Evolutionary conservation across 1,140 invertebrate genomes (phyloP), one percentile per base, ranked within the genome.

Genomic region (Subanguina moxae): DNA sequence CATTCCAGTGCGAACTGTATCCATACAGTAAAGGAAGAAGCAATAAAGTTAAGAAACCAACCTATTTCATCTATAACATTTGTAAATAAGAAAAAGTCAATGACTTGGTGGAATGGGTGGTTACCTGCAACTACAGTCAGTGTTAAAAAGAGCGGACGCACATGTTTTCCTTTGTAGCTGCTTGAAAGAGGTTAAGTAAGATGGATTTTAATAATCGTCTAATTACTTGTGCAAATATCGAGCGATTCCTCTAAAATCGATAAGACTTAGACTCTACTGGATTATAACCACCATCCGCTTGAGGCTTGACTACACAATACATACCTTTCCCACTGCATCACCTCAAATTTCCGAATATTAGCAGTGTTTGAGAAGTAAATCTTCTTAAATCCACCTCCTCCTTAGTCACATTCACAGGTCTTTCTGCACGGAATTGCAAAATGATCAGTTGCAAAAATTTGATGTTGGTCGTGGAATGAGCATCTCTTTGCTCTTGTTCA

Each of bases 361-460:
- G 32, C n/a, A n/a, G 11, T 38, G 3, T 38, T 11, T 5, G 3
- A 38, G 11, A 38, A 38, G 11, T 38, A 38, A 38, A 38, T 38
- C 3, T 38, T 38, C 3, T 5, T 38, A 11, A 38, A 21, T 23
- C 1, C 13, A 73, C 72, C 11, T 74, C 57, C n/a, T 71, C 67
- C 46, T 28, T 52, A 32, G 30, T 74, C 23, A 45, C 21, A 75
- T 75, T 70, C n/a, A 43, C 30, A 21, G 71, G 73, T 63, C 46
- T 57, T 43, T 74, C 72, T 21, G 72, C 72, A n/a, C 67, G 32
- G 46, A 76, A 74, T 57, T 74, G 72, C n/a, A 74, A 38, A 23
- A 74, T 19, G 28, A 72, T 62, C 32, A 74, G 42, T 28, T 46
- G n/a, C 30, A 71, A 46, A 62, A 45, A 42, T 27, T 71, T 43